Evolutionary conservation across 2,113 vertebrate genomes (phyloP), one percentile per base, ranked within the genome.

Genomic region (Plestiodon gilberti): DNA sequence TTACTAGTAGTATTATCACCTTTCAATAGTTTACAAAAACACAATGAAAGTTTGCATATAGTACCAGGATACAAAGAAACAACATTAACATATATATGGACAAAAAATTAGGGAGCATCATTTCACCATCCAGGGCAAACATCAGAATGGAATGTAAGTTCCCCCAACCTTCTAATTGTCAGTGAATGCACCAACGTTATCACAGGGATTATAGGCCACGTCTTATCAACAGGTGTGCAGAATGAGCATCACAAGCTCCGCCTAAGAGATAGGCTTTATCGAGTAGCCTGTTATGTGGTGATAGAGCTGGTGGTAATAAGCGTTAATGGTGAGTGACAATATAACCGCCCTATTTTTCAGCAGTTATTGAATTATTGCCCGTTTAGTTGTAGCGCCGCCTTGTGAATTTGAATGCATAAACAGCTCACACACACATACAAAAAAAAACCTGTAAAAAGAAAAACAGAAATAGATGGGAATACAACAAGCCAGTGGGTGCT

Each of bases 241-340:
- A 76, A 52, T 55, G 79, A 89, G 85, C 17, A 61, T 74, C 11
- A 74, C 38, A 86, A 87, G 20, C 35, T 75, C 35, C 62, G 81
- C 83, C 78, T 87, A 79, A 80, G 20, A 90, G 52, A 84, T 57
- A 87, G 83, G 73, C 77, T 92, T 91, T 91, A 76, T 0, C 1
- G 83, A 64, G 65, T 84, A 38, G 81, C 84, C 73, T 92, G 89
- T 78, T 86, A 40, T n/a, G 69, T 61, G 80, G 78, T 0, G 43
- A 91, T 90, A 93, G 84, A 77, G 64, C 79, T 0, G 0, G 83
- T 78, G 59, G 89, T 83, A 91, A 93, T 89, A 84, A 86, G 70
- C 85, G 84, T 95, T 92, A 94, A 81, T 70, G n/a, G 55, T 90
- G 90, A 93, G 38, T 89, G 90, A 86, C 86, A 93, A 89, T 7